Evolutionary conservation across 1,140 invertebrate species (phyloP).

Genomic region (Sogatella furcifera): DNA sequence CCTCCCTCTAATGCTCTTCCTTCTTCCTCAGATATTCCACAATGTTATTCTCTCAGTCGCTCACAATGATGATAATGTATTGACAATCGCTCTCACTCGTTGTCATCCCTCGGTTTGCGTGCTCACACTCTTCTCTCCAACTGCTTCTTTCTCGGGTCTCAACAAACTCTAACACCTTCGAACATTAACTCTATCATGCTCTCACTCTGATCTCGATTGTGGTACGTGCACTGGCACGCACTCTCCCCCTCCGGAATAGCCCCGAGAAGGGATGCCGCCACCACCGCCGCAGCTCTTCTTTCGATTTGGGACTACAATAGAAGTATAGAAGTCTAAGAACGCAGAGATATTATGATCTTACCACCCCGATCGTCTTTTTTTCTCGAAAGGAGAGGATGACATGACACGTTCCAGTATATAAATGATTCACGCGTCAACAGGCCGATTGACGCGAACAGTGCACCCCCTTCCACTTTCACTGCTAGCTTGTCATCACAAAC

Average conservation of each 20-base stretch:
- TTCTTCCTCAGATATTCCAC: not conserved
- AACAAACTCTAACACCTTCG: not conserved
- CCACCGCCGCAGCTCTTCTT: too few relatives aligned
- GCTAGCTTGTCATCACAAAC: too few relatives aligned
- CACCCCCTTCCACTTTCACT: too few relatives aligned
- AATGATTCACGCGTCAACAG: too few relatives aligned
- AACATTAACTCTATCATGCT: not conserved
- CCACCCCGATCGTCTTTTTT: too few relatives aligned
- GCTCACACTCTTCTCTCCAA: not conserved
- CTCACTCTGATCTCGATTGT: not conserved
- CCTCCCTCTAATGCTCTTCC: too few relatives aligned
- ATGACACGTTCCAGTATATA: too few relatives aligned
- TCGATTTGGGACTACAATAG: not conserved
- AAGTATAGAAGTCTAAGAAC: not conserved
- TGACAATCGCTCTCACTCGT: slow-evolving; percentile 15
- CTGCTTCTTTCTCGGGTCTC: not conserved
- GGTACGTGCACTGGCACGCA: too few relatives aligned
- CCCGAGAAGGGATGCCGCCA: slow-evolving; percentile 7
- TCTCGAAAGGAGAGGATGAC: too few relatives aligned
- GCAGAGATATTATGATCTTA: too few relatives aligned
- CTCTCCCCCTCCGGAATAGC: too few relatives aligned
- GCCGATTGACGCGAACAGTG: too few relatives aligned
- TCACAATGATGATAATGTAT: not conserved
- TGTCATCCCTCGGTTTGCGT: slow-evolving; percentile 14
- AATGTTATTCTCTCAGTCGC: slow-evolving; percentile 12